These are phyloP conservation scores for Chaetoderma sp. DNA, from an alignment of 2,888 invertebrate species.

Conservation along the genomic window DNA sequence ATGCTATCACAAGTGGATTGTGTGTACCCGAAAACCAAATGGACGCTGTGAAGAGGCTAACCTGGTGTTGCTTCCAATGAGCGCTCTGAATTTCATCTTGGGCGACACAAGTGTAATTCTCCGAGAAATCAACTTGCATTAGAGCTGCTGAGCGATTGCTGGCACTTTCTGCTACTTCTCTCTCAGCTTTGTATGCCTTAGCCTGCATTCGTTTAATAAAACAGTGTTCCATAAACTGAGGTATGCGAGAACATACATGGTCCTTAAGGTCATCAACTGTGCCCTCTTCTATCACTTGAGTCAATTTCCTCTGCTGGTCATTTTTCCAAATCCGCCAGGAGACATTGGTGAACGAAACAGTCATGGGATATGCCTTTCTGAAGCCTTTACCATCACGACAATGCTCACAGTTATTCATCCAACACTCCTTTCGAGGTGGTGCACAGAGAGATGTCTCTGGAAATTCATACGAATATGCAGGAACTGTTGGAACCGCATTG, in stretches of 20 bases:
- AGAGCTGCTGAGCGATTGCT: not conserved
- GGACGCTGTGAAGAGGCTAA: constrained; percentile 11
- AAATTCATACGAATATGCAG: constrained; percentile 12
- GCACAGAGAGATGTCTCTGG: not conserved
- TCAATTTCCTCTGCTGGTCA: not conserved
- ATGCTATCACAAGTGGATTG: constrained; percentile 11
- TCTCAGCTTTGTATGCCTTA: constrained; percentile 3
- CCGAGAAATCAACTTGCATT: constrained; percentile 24
- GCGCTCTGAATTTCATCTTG: constrained; percentile 28
- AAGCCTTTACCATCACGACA: not conserved
- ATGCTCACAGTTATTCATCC: constrained; percentile 6
- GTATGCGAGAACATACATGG: not conserved
- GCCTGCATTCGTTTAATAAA: constrained; percentile 22
- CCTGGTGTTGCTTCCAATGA: constrained; percentile 19
- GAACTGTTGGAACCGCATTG: not conserved
- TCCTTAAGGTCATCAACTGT: not conserved
- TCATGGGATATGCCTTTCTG: not conserved
- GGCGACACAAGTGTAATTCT: constrained; percentile 9
- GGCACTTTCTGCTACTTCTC: not conserved
- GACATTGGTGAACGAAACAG: not conserved
- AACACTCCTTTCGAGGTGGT: not conserved
- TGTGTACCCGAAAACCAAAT: not conserved
- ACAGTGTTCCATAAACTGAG: constrained; percentile 10
- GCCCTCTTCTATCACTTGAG: not conserved
- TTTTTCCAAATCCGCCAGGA: constrained; percentile 11